Base-by-base conservation (phyloP, 1,140 invertebrate species). In the Colletes latitarsis region DNA sequence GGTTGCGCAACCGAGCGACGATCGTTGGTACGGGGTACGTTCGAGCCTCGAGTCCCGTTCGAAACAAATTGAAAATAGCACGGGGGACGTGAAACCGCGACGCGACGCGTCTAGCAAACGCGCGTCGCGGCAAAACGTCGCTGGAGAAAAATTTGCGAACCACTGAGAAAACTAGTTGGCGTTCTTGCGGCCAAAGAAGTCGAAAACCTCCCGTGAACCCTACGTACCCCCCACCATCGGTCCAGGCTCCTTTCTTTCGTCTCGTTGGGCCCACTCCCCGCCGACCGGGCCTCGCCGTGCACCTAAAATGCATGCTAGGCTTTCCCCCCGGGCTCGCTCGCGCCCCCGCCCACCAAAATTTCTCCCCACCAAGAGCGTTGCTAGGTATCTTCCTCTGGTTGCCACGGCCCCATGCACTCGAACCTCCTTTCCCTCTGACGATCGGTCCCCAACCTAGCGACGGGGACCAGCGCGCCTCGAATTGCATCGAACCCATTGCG, bases 121-220 rank as follows among this genome's bases (percentile, higher is more conserved):
- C 43, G 5, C 43, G 9, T 9, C 43, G 43, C 41, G n/a, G 49
- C 17, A 14, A 52, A 41, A 64, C n/a, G 64, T 15, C 15, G 0
- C n/a, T 12, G 64, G 76, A 49, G 46, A 30, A 81, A 83, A 81
- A 92, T 89, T 93, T 92, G 92, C 88, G 92, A 92, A 91, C 92
- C 92, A 92, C 91, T 93, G 92, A 89, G 91, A 91, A 91, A 93
- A 92, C 92, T 93, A 93, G 92, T 91, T 88, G 88, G 85, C 89
- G 88, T 84, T 84, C 84, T 87, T 83, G 84, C 81, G 89, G 88
- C 84, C 90, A 88, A 90, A 89, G 90, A 92, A 93, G 93, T 93
- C 92, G 92, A 93, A 93, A 93, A 93, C 92, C 93, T 93, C 91
- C 89, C 85, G 92, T 93, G 92, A 93, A 93, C 92, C 93, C 92